phyloP scores from a whole-genome alignment of 2,888 invertebrate species.

The Geotrupes spiniger region DNA sequence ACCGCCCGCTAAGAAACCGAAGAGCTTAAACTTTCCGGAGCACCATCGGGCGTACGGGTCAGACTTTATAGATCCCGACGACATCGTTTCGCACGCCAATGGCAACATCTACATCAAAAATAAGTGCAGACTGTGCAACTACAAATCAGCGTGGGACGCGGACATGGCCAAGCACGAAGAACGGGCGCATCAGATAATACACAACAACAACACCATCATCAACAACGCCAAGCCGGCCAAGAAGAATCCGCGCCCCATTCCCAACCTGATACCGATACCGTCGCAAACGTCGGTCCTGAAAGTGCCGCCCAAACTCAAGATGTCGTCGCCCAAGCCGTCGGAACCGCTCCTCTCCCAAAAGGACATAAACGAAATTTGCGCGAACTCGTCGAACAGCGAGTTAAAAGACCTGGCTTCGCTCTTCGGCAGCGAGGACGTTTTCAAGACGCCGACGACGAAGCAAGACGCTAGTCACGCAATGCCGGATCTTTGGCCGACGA shows the following conservation, averaged over 20 bases:
- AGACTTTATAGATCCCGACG: conserved; percentile 54
- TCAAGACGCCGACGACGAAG: conserved; percentile 25
- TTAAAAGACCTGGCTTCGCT: conserved; percentile 58
- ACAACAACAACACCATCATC: conserved; percentile 31
- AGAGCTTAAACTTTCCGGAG: conserved; percentile 29
- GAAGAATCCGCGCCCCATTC: conserved; percentile 62
- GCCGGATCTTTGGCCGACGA: conserved; percentile 42
- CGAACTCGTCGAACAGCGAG: conserved; percentile 50
- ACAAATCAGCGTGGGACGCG: conserved; percentile 57
- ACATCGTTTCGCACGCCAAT: conserved; percentile 49
- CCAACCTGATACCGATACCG: conserved; percentile 70
- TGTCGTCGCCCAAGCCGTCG: conserved; percentile 23
- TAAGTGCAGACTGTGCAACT: conserved; percentile 57
- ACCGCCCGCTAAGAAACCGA: conserved; percentile 30
- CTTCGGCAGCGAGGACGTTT: conserved; percentile 47
- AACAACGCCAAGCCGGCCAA: conserved; percentile 27
- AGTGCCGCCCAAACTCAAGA: conserved; percentile 12
- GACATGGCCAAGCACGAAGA: conserved; percentile 57
- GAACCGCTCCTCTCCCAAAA: conserved; percentile 49
- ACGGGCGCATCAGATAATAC: conserved; percentile 48
- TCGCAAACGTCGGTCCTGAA: conserved; percentile 34
- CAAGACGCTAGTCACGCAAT: no score
- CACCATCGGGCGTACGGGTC: conserved; percentile 41
- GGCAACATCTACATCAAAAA: conserved; percentile 50
- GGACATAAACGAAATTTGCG: conserved; percentile 51